A percentile compares a stretch with the other conserved stretches of the same genome.
Evolutionary conservation across 2,888 invertebrate genomes (phyloP).

Genomic region (Pollenia griseotomentosa): DNA sequence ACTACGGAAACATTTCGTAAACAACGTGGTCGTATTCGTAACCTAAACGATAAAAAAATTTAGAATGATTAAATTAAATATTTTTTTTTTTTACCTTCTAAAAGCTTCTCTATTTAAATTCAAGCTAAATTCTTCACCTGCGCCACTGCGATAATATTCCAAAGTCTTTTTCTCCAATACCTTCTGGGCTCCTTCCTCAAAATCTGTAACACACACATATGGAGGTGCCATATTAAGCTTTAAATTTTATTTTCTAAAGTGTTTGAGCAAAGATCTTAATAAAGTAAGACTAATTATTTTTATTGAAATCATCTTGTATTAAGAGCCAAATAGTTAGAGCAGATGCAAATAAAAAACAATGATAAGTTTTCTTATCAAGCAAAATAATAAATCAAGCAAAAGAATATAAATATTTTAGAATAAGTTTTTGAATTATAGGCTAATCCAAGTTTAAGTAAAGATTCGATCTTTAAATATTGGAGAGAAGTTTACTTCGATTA

Average conservation of each 20-base stretch:
- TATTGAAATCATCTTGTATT: slow-evolving; percentile 20
- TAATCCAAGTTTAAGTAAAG: too few species aligned
- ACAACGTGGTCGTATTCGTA: slow-evolving; percentile 91
- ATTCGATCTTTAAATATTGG: too few species aligned
- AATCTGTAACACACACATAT: slow-evolving; percentile 90
- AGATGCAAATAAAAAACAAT: not conserved
- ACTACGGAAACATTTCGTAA: slow-evolving; percentile 89
- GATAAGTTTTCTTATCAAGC: not conserved
- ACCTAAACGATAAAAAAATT: slow-evolving; percentile 49
- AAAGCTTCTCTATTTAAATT: slow-evolving; percentile 90
- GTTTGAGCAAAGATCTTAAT: not conserved
- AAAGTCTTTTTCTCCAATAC: slow-evolving; percentile 88
- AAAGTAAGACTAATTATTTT: slow-evolving; percentile 29
- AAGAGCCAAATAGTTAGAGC: not conserved
- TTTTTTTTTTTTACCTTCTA: slow-evolving; percentile 84
- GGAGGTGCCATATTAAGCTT: slow-evolving; percentile 40
- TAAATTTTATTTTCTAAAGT: not conserved
- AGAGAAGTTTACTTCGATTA: too few species aligned
- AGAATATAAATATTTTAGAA: not conserved
- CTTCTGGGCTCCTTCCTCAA: slow-evolving; percentile 88
- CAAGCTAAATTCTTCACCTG: slow-evolving; percentile 91
- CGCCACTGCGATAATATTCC: slow-evolving; percentile 95
- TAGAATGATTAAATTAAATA: not conserved
- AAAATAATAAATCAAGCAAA: not conserved
- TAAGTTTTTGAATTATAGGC: too few species aligned